Evolutionary conservation across 2,797 vertebrate genomes (phyloP).

Genomic region (Hephaestus fuliginosus): DNA sequence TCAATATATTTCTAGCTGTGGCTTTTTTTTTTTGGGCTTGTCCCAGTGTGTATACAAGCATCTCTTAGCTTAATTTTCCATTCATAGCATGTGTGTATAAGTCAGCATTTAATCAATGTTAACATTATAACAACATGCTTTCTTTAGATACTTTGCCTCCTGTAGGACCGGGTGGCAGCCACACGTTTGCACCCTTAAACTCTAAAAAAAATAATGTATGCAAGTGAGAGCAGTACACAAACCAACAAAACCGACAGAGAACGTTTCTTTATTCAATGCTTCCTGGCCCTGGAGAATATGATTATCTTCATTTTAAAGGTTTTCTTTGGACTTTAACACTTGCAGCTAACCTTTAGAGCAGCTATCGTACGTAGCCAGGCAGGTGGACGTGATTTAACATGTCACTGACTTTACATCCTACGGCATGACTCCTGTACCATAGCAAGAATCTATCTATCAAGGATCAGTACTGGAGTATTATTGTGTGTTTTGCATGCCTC

Average conservation of each 20-base stretch:
- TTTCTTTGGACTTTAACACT: conserved; percentile 3
- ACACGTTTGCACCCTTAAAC: not conserved
- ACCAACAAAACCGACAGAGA: not conserved
- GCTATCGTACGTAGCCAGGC: not conserved
- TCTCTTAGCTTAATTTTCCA: not conserved
- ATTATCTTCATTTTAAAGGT: not conserved
- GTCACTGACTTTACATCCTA: not conserved
- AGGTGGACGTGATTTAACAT: not conserved
- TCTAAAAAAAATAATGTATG: not conserved
- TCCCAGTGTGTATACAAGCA: not conserved
- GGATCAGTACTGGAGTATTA: not conserved
- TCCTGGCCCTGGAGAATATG: too few species aligned
- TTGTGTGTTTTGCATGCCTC: conserved; percentile 59
- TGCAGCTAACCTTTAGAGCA: not conserved
- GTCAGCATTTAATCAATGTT: not conserved
- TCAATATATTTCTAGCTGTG: not conserved
- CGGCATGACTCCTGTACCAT: not conserved
- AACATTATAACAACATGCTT: not conserved
- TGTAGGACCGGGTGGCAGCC: conserved; percentile 3
- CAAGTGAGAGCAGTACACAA: not conserved
- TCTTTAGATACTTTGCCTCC: conserved; percentile 1
- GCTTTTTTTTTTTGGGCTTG: too few species aligned
- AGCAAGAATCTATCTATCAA: not conserved
- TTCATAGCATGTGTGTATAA: not conserved
- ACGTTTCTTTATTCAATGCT: not conserved